phyloP scores from a whole-genome alignment of 2,888 invertebrate genomes.

The Drosophila nr. perissopoda region DNA sequence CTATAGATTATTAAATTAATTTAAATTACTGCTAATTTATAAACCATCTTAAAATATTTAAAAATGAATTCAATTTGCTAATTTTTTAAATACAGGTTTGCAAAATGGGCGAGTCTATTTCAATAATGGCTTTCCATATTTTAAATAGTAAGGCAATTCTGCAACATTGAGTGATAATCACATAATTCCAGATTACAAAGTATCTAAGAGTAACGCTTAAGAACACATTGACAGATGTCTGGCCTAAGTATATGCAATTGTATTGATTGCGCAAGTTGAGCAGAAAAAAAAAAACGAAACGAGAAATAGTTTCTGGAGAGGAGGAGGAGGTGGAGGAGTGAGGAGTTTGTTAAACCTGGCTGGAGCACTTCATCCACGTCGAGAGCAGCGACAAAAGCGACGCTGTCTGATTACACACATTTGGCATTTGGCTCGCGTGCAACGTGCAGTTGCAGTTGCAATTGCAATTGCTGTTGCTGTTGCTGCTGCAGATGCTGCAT shows the following conservation, averaged over 20 bases:
- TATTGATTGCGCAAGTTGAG: conserved; percentile 19
- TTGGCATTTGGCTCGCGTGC: conserved; percentile 42
- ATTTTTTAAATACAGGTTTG: background rate
- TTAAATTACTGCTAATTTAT: background rate
- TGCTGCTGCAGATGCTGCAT: conserved; percentile 25
- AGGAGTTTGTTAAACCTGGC: background rate
- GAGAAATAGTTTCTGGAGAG: conserved; percentile 6
- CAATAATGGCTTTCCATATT: no score
- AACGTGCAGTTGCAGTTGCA: conserved; percentile 3
- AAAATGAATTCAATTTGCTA: background rate
- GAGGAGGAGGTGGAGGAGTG: background rate
- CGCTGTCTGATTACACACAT: conserved; percentile 61
- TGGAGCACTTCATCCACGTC: conserved; percentile 9
- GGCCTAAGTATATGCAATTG: conserved; percentile 6
- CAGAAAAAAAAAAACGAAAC: background rate
- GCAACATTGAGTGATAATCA: conserved; percentile 9
- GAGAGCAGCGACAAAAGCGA: conserved; percentile 46
- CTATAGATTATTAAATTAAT: background rate
- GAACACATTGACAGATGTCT: conserved; percentile 10
- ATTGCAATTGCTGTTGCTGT: background rate
- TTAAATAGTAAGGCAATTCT: background rate
- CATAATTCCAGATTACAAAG: conserved; percentile 17
- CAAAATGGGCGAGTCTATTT: background rate
- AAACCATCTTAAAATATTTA: background rate
- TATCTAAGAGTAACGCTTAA: conserved; percentile 13